Percentiles rank a stretch among this genome's conserved stretches.
Evolutionary conservation across 2,888 invertebrate genomes (phyloP).

Genomic region (Lepidocyrtoides sp.): DNA sequence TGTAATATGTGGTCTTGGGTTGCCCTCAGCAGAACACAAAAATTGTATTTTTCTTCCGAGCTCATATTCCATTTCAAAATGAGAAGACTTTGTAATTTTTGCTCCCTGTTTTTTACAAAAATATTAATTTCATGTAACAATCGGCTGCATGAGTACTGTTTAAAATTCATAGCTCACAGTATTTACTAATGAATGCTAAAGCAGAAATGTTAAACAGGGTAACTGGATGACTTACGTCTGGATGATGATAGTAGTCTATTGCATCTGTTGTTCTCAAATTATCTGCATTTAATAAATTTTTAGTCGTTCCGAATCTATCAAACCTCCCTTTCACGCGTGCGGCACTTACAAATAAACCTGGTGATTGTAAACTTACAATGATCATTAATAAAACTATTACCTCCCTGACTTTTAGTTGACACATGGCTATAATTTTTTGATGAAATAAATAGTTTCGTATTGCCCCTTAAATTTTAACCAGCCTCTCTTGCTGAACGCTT

Average conservation of each 20-base stretch:
- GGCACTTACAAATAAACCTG: not conserved
- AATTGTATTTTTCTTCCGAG: constrained; percentile 92
- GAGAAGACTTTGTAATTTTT: constrained; percentile 90
- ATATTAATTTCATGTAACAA: not conserved
- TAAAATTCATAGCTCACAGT: too few relatives aligned
- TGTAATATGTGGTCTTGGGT: constrained; percentile 91
- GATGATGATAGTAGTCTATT: constrained; percentile 89
- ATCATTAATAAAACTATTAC: not conserved
- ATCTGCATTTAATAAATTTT: constrained; percentile 86
- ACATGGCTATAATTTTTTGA: too few relatives aligned
- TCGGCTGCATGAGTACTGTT: not conserved
- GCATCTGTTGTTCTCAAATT: constrained; percentile 89
- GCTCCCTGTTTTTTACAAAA: constrained; percentile 89
- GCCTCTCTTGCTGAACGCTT: too few relatives aligned
- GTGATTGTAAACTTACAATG: not conserved
- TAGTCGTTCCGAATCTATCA: constrained; percentile 81
- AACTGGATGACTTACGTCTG: constrained; percentile 88
- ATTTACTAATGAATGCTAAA: too few relatives aligned
- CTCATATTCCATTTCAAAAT: constrained; percentile 92
- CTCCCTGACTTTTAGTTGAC: not conserved
- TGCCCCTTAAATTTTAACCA: not conserved
- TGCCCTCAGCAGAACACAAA: constrained; percentile 91
- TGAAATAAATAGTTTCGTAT: not conserved
- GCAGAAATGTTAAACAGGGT: not conserved
- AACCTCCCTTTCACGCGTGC: constrained; percentile 81